These are phyloP conservation scores for Choloepus didactylus DNA, from an alignment of 2,797 vertebrate species.

Conservation along the genomic window DNA sequence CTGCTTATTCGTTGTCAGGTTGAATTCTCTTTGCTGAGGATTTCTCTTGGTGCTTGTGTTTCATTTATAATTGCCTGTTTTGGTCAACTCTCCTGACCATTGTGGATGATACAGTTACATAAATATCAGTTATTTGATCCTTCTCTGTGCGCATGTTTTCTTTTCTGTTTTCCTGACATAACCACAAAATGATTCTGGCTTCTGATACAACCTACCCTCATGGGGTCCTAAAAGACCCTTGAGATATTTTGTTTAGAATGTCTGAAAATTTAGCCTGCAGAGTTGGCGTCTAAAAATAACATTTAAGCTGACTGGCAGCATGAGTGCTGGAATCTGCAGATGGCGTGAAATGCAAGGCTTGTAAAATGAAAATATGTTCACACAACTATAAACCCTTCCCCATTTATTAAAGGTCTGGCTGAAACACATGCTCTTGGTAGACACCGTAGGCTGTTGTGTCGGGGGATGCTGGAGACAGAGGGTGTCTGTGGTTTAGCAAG, in stretches of 20 bases:
- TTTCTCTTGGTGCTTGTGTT: background rate
- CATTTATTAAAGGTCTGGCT: slow-evolving; percentile 62
- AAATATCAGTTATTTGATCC: background rate
- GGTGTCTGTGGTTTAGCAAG: background rate
- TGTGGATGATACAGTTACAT: accelerated
- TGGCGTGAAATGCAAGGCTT: slow-evolving; percentile 77
- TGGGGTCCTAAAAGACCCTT: slow-evolving; percentile 12
- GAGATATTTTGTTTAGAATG: slow-evolving; percentile 42
- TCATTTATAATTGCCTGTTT: background rate
- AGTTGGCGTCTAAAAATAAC: slow-evolving; percentile 80
- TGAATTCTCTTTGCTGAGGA: background rate
- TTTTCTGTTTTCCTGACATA: background rate
- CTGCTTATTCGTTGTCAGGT: background rate
- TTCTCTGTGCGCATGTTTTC: background rate
- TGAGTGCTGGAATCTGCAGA: slow-evolving; percentile 77
- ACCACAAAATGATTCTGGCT: background rate
- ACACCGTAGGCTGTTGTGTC: background rate
- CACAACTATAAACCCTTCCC: slow-evolving; percentile 55
- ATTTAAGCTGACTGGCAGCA: slow-evolving; percentile 71
- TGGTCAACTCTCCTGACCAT: background rate
- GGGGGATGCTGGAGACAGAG: background rate
- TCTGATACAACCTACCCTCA: background rate
- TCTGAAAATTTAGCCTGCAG: slow-evolving; percentile 58
- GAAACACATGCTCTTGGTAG: slow-evolving; percentile 43
- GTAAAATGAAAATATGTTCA: slow-evolving; percentile 73